These are phyloP conservation scores for human DNA, from an alignment of 2,113 vertebrate species.

Conservation along the genomic window GRCh38 chrX:130893001-130893500, in stretches of 20 bases:
- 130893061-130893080: slow-evolving; percentile 54
- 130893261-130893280: slow-evolving; percentile 48
- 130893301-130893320: slow-evolving; percentile 24
- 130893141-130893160: slow-evolving; percentile 6
- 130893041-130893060: slow-evolving; percentile 1
- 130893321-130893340: background rate
- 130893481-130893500: slow-evolving; percentile 34
- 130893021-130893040: background rate
- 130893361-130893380: background rate
- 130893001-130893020: slow-evolving; percentile 34
- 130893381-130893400: background rate
- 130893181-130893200: slow-evolving; percentile 43
- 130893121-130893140: slow-evolving; percentile 12
- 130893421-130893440: background rate
- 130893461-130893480: slow-evolving; percentile 48
- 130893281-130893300: background rate
- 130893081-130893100: slow-evolving; percentile 14
- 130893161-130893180: background rate
- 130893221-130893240: slow-evolving; percentile 2
- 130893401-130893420: background rate
- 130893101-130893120: slow-evolving; percentile 34
- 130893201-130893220: slow-evolving; percentile 45
- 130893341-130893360: background rate
- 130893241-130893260: background rate
- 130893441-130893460: slow-evolving; percentile 34